These are phyloP conservation scores for Phocoena phocoena DNA, from an alignment of 2,113 vertebrate species.

Conservation along the genomic window DNA sequence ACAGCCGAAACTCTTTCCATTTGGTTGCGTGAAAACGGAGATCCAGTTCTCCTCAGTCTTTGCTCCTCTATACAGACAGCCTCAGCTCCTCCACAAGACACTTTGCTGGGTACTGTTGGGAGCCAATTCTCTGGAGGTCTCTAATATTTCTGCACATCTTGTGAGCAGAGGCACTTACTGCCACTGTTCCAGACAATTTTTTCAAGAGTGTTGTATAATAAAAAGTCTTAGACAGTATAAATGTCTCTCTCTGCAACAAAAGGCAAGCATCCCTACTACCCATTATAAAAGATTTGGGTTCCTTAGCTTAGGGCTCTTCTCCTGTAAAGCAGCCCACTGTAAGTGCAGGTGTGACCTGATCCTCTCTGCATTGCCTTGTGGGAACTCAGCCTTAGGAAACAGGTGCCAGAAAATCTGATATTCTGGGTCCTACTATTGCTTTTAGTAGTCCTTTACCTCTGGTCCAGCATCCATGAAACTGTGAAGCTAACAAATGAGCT, in stretches of 20 bases:
- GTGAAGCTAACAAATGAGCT: background rate
- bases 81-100: background rate
- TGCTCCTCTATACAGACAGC: background rate
- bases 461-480: background rate
- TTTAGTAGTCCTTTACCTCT: background rate
- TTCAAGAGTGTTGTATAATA: background rate
- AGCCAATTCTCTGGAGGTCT: background rate
- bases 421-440: background rate
- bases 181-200: background rate
- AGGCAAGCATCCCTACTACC: background rate
- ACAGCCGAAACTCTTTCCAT: background rate
- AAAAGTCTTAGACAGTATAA: constrained; percentile 12
- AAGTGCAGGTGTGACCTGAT: background rate
- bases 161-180: background rate
- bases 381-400: background rate
- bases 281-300: background rate
- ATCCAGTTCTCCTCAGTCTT: background rate
- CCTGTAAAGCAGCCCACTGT: background rate
- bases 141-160: background rate
- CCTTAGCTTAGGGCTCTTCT: background rate
- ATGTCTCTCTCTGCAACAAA: background rate
- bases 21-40: background rate
- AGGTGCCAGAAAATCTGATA: background rate
- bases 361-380: background rate
- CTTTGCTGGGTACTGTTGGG: background rate